phyloP scores from a whole-genome alignment of 2,113 vertebrate genomes.

The Zapus hudsonius region DNA sequence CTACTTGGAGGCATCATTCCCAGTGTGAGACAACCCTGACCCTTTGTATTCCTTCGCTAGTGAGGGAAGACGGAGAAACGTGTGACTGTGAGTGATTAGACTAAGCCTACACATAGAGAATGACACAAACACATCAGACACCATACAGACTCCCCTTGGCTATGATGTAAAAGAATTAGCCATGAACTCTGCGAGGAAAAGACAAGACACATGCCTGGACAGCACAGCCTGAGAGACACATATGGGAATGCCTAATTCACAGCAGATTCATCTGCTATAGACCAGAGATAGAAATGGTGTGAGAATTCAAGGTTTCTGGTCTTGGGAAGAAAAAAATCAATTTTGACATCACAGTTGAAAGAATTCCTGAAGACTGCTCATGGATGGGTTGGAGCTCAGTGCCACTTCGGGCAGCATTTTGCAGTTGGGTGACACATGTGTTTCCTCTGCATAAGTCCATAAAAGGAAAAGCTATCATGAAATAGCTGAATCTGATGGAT shows the following conservation, averaged over 20 bases:
- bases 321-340: not conserved
- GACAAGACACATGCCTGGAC: not conserved
- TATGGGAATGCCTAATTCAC: not conserved
- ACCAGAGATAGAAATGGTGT: not conserved
- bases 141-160: not conserved
- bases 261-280: not conserved
- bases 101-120: not conserved
- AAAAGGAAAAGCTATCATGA: constrained; percentile 32
- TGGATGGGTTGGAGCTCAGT: not conserved
- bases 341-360: constrained; percentile 21
- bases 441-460: not conserved
- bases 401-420: not conserved
- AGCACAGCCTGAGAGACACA: not conserved
- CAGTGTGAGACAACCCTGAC: not conserved
- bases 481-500: not conserved
- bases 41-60: not conserved
- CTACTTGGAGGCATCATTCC: accelerated
- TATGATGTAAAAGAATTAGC: not conserved
- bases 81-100: not conserved
- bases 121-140: not conserved
- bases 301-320: constrained; percentile 5
- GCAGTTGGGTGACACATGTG: not conserved
- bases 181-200: not conserved
- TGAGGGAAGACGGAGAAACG: not conserved
- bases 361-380: not conserved